These are phyloP conservation scores for Hystrix brachyura DNA, from an alignment of 2,113 vertebrate genomes.

Conservation along the genomic window DNA sequence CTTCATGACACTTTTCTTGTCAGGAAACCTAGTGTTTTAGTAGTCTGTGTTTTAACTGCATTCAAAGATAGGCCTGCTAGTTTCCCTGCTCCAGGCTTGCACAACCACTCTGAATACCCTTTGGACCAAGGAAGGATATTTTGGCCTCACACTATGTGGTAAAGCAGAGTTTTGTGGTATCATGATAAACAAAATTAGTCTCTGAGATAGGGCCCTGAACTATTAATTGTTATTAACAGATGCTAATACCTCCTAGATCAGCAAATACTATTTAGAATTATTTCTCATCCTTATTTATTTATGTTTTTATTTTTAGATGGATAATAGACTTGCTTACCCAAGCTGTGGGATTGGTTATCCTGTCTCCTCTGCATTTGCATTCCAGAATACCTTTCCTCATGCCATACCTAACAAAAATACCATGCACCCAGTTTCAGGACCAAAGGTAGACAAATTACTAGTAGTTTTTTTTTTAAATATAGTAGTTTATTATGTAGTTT, in stretches of 20 bases:
- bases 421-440: constrained; percentile 81
- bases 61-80: neutral
- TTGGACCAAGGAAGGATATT: neutral
- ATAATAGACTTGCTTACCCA: constrained; percentile 86
- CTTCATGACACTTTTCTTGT: neutral
- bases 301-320: constrained; percentile 84
- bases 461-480: neutral
- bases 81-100: neutral
- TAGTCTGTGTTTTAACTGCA: neutral
- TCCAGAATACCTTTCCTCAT: constrained; percentile 86
- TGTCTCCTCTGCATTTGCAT: constrained; percentile 88
- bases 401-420: constrained; percentile 71
- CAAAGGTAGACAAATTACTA: constrained; percentile 85
- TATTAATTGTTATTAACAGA: neutral
- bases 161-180: neutral
- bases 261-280: constrained; percentile 14
- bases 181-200: neutral
- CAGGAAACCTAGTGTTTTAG: neutral
- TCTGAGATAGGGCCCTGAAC: neutral
- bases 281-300: constrained; percentile 25
- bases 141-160: neutral
- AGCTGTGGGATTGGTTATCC: constrained; percentile 86
- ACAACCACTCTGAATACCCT: neutral
- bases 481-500: neutral
- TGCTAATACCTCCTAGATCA: neutral